Percentiles rank a stretch among this genome's conserved stretches.
Conservation (phyloP, 2,797 vertebrate species). For the Ciconia nigra region DNA sequence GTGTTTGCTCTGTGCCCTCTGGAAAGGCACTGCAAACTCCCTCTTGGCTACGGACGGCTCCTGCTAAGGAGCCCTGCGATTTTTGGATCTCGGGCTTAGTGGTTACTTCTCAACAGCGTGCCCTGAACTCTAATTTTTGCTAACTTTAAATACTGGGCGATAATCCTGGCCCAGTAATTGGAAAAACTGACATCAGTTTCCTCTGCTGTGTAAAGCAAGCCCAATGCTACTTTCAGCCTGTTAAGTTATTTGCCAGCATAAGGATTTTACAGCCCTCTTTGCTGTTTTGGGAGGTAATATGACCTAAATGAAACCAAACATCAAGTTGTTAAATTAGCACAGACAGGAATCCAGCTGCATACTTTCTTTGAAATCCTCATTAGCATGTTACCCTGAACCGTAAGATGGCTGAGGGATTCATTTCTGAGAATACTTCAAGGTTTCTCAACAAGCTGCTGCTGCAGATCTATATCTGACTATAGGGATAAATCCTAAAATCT, state of each 20-base stretch:
- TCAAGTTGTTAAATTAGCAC: neutral
- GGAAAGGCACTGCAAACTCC: neutral
- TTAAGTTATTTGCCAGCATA: neutral
- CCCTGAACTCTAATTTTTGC: neutral
- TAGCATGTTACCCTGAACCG: slow-evolving; percentile 14
- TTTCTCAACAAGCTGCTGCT: slow-evolving; percentile 54
- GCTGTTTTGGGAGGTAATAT: neutral
- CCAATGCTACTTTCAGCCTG: neutral
- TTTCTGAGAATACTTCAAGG: slow-evolving; percentile 68
- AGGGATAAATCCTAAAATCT: slow-evolving; percentile 71
- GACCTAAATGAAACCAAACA: slow-evolving; percentile 7
- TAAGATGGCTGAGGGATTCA: slow-evolving; percentile 15
- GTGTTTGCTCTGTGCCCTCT: neutral
- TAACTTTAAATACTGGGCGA: neutral
- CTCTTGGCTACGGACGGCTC: neutral
- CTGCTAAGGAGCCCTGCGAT: neutral
- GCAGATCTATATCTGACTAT: slow-evolving; percentile 66
- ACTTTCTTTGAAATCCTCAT: slow-evolving; percentile 48
- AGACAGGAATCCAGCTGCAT: slow-evolving; percentile 29
- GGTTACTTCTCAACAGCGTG: neutral
- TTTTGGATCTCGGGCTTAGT: neutral
- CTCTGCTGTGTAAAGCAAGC: neutral
- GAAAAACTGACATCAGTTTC: slow-evolving; percentile 30
- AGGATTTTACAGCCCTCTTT: neutral
- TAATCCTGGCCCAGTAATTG: neutral